A percentile compares a stretch with the other conserved stretches of the same genome.
Conservation (phyloP, 92 coral and sea anemone species). For the Parazoanthus darwini region DNA sequence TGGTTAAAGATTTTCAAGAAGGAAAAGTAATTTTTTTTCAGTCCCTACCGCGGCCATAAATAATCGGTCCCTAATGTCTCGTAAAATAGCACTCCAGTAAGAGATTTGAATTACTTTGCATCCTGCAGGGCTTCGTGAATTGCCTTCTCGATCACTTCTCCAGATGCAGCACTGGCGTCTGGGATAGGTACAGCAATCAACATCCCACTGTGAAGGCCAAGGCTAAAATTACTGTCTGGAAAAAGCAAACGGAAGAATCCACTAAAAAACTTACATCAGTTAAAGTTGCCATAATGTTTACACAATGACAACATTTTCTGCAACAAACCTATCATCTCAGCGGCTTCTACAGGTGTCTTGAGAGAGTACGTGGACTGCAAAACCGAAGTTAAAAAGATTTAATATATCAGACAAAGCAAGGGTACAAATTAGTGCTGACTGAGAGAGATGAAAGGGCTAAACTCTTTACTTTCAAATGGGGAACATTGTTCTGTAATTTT, state of each 20-base stretch:
- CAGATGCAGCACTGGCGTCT: constrained; percentile 69
- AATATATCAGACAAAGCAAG: no score
- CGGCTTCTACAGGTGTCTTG: constrained; percentile 72
- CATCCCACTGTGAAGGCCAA: constrained; percentile 88
- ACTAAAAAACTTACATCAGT: neutral
- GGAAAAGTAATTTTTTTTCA: no score
- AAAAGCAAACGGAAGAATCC: neutral
- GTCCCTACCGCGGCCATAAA: no score
- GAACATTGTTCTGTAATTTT: no score
- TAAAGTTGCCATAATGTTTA: neutral
- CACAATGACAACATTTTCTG: neutral
- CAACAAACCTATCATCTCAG: constrained; percentile 84
- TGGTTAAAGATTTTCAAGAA: no score
- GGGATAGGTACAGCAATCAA: constrained; percentile 93
- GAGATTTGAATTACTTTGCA: constrained; percentile 62
- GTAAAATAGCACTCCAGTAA: neutral
- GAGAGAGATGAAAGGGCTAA: no score
- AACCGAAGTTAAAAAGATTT: neutral
- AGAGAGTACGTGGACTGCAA: constrained; percentile 64
- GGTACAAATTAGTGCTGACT: no score
- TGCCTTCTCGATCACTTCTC: constrained; percentile 75
- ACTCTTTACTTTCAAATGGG: no score
- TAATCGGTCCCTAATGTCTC: no score
- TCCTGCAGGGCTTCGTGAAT: constrained; percentile 81
- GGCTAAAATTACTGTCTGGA: constrained; percentile 77